Percentiles rank a stretch among this genome's conserved stretches.
These are phyloP conservation scores for Oceanodroma tethys DNA, from an alignment of 2,113 vertebrate species.

Conservation along the genomic window DNA sequence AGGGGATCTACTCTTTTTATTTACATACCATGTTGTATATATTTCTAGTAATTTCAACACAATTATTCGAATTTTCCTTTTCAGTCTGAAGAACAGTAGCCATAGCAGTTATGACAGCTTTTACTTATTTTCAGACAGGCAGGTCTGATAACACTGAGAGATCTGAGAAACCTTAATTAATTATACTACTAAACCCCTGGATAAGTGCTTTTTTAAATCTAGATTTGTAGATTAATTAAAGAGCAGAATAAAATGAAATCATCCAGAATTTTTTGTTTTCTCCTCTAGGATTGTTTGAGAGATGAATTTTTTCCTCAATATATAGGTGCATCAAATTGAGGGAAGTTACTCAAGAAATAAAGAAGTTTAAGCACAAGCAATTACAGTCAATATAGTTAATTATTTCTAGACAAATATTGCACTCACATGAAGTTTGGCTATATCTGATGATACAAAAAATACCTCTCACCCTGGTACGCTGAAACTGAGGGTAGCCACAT, in stretches of 20 bases:
- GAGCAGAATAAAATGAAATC: background rate
- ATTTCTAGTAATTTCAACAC: background rate
- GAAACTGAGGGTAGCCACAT: background rate
- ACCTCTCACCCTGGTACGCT: background rate
- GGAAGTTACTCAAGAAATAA: background rate
- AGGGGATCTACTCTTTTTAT: background rate
- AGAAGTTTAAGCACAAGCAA: background rate
- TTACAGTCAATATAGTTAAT: background rate
- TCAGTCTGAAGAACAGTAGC: background rate
- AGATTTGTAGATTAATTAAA: background rate
- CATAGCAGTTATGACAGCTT: background rate
- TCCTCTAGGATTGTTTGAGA: background rate
- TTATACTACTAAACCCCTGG: background rate
- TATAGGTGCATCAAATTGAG: background rate
- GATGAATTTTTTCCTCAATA: background rate
- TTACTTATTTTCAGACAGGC: background rate
- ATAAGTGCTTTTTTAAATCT: background rate
- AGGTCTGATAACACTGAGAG: background rate
- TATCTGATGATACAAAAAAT: background rate
- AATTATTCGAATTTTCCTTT: background rate
- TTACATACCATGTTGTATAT: background rate
- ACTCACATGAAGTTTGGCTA: background rate
- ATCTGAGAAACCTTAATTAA: background rate
- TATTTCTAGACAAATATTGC: background rate
- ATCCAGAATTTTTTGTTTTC: background rate